Base-by-base conservation (phyloP, 2,797 vertebrate genomes). In the Huso huso region DNA sequence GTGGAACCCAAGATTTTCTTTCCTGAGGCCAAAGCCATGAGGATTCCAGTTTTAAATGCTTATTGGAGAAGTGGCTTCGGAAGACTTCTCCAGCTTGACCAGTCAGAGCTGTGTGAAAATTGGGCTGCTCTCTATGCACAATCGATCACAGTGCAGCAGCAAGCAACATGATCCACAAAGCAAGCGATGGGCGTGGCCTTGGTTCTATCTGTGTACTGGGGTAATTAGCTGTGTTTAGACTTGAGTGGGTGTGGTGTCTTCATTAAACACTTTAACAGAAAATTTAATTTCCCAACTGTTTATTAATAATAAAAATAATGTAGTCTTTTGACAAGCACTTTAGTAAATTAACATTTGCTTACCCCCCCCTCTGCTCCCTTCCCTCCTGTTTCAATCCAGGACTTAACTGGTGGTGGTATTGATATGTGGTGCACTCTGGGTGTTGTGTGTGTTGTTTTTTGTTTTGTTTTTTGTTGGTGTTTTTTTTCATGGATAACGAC, bases 191-290 rank as follows among this genome's bases (percentile, higher is more conserved):
- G 84, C 87, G 91, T 89, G 80, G 87, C 86, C 78, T 75, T 88
- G 89, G 82, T 87, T 91, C 91, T 93, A 90, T 88, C 90, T 90
- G 85, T 87, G 89, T 92, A 79, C 84, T 86, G 84, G 82, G 93
- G 95, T 96, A 97, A 97, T 95, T 91, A 87, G 89, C 84, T 69
- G 87, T 91, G 89, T 91, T 37, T 77, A 79, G 85, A 83, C 84
- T 89, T 91, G 90, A 89, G 91, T 96, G 90, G 90, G 88, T 94
- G 91, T 94, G 91, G 85, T 93, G 91, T 88, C 83, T 88, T 49
- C 68, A 76, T 37, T 49, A 75, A 76, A 65, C 75, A 62, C 76
- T 73, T 73, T 76, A 80, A 77, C 77, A 63, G 78, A 74, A 82
- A 78, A 77, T 85, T 82, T 86, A 83, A 74, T 82, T 79, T 89